phyloP scores from a whole-genome alignment of 1,140 invertebrate genomes.

The Tribolium castaneum region DNA sequence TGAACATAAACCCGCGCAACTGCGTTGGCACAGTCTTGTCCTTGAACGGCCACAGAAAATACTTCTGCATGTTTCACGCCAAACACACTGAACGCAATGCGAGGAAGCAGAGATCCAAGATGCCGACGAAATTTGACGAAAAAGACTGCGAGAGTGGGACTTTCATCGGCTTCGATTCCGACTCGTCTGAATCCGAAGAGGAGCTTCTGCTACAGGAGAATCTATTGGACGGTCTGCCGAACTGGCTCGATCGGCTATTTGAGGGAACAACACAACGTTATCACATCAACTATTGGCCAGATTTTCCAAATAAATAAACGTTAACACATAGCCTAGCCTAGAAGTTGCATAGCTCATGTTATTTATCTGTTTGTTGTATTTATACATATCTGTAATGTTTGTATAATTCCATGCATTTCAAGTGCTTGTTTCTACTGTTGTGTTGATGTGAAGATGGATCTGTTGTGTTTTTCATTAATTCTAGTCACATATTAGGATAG shows the following conservation, averaged over 20 bases:
- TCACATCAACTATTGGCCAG: constrained; percentile 97
- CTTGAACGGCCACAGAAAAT: constrained; percentile 94
- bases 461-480: constrained; percentile 11
- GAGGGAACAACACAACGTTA: constrained; percentile 95
- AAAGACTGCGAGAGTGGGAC: constrained; percentile 79
- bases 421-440: constrained; percentile 29
- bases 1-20: constrained; percentile 95
- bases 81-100: constrained; percentile 79
- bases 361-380: constrained; percentile 41
- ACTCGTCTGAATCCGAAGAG: constrained; percentile 73
- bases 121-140: constrained; percentile 69
- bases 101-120: constrained; percentile 64
- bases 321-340: constrained; percentile 2
- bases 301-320: constrained; percentile 67
- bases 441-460: neutral
- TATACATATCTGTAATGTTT: constrained; percentile 41
- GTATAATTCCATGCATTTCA: constrained; percentile 35
- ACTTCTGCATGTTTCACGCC: constrained; percentile 98
- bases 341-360: constrained; percentile 36
- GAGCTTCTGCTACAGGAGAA: constrained; percentile 66
- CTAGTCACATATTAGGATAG: constrained; percentile 15
- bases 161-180: constrained; percentile 83
- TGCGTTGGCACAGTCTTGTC: constrained; percentile 97
- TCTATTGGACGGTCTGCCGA: constrained; percentile 90
- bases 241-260: constrained; percentile 96